Evolutionary conservation across 2,797 vertebrate species (phyloP).

Genomic region (Ctenochaetus hawaiiensis): DNA sequence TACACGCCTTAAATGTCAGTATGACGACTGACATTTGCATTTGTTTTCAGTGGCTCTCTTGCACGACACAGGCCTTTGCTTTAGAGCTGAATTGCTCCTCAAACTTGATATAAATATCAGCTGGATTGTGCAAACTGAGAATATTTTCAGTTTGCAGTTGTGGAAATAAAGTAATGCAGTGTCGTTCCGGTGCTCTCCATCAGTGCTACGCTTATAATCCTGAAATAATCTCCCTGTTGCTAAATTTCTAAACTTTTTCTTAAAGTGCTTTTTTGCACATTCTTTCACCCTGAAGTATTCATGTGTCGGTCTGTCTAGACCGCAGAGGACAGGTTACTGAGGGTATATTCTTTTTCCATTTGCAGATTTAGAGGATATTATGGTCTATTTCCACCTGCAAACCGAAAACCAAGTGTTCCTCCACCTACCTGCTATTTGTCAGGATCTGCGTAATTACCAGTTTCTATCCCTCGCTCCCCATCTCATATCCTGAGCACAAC

Average conservation of each 20-base stretch:
- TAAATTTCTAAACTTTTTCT: slow-evolving; percentile 12
- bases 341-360: slow-evolving; percentile 61
- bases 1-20: no score
- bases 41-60: no score
- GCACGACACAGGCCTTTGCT: no score
- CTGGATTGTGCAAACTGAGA: no score
- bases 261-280: slow-evolving; percentile 34
- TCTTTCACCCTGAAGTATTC: slow-evolving; percentile 42
- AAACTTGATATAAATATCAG: no score
- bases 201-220: no score
- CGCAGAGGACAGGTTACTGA: slow-evolving; percentile 67
- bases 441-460: slow-evolving; percentile 72
- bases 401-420: slow-evolving; percentile 50
- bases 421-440: slow-evolving; percentile 66
- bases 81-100: no score
- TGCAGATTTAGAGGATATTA: slow-evolving; percentile 60
- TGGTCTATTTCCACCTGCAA: slow-evolving; percentile 73
- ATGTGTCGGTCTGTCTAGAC: slow-evolving; percentile 59
- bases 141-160: no score
- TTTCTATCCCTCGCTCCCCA: slow-evolving; percentile 55
- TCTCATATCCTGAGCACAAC: slow-evolving; percentile 75
- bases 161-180: no score
- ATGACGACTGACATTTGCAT: no score
- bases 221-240: slow-evolving; percentile 2
- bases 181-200: no score